Evolutionary conservation across 2,797 vertebrate genomes (phyloP), one percentile per base, ranked within the genome.

Genomic region (Acridotheres tristis): DNA sequence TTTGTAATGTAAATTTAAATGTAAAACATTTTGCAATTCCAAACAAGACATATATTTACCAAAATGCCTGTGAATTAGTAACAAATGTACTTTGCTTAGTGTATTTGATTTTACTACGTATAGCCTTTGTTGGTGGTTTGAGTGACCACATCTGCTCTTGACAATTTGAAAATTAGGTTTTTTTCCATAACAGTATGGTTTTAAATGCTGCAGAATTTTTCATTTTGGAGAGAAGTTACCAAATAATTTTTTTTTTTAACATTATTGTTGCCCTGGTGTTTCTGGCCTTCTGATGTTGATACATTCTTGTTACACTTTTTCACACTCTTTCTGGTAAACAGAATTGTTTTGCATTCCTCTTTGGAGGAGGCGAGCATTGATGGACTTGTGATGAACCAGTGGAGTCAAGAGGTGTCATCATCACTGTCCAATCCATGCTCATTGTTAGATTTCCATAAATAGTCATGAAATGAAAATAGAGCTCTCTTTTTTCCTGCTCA

Each of bases 131-230:
- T 68, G 58, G 29, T 47, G 38, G 61, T 79, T 94, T 77, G 66
- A 95, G 48, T 88, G 43, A 75, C 50, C 30, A 58, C 73, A 66
- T 73, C n/a, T 78, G 43, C 32, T 85, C 42, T 77, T 91, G 73
- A 19, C 69, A 88, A 69, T 83, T 34, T 32, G 48, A 93, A 85
- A 89, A 87, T 76, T 5, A 83, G 40, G 15, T 40, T n/a, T 91
- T 73, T 51, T 85, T 71, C 38, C 34, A 54, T 57, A 73, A 57
- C 16, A 45, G 8, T 6, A 55, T 20, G 29, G 63, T 69, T 89
- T 96, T 68, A 81, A 89, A 77, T 53, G 30, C 48, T 75, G 27
- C 25, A 91, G 68, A 92, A 94, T 81, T 90, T 83, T 87, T 69
- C 38, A 63, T 69, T 88, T 65, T 65, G 38, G 42, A 88, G 67